Percentiles rank a stretch among this genome's conserved stretches.
These are phyloP conservation scores for Platynereis dumerilii DNA, from an alignment of 2,888 invertebrate species.

Conservation along the genomic window DNA sequence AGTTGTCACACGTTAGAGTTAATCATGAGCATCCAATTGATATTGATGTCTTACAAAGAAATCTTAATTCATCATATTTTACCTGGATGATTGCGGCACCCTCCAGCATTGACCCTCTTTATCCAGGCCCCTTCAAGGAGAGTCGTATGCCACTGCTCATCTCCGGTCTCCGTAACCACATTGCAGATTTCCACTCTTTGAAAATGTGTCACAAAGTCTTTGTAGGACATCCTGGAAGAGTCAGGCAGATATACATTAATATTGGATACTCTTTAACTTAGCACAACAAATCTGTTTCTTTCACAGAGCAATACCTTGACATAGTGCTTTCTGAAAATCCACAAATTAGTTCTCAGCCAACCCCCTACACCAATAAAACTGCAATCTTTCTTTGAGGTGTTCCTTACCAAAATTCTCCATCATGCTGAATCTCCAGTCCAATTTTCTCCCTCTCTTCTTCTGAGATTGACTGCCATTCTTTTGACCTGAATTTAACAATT, in stretches of 20 bases:
- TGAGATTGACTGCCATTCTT: conserved; percentile 91
- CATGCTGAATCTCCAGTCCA: conserved; percentile 88
- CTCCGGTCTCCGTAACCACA: conserved; percentile 88
- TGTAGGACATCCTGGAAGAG: conserved; percentile 70
- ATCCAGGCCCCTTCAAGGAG: conserved; percentile 94
- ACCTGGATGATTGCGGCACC: conserved; percentile 80
- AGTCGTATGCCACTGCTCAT: conserved; percentile 81
- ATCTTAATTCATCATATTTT: too few species aligned
- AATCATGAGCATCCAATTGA: neutral
- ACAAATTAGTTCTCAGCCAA: too few species aligned
- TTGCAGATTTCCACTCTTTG: conserved; percentile 91
- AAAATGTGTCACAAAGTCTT: conserved; percentile 84
- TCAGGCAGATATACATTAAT: conserved; percentile 1
- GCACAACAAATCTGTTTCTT: too few species aligned
- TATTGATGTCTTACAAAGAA: neutral
- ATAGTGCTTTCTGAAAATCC: too few species aligned
- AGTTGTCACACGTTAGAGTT: too few species aligned
- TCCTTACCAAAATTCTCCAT: conserved; percentile 91
- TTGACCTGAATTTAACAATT: conserved; percentile 67
- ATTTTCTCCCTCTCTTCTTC: conserved; percentile 84
- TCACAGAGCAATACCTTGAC: too few species aligned
- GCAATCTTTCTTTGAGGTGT: too few species aligned
- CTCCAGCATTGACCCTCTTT: conserved; percentile 88
- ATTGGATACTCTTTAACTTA: neutral
- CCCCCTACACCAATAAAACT: too few species aligned